Conservation (phyloP, 1,140 invertebrate species). For the Neuroterus valhalla region DNA sequence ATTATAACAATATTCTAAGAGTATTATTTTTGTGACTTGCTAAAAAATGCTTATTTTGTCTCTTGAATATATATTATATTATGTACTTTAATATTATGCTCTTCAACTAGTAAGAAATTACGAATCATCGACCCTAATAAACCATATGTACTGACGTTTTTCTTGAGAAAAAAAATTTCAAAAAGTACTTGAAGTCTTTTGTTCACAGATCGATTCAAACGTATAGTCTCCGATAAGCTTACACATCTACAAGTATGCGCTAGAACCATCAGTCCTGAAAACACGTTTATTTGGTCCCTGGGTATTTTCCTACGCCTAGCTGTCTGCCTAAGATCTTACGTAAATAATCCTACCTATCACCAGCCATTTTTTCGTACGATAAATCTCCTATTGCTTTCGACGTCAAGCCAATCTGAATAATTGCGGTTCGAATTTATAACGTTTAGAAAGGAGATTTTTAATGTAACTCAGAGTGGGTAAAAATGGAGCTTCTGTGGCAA, state of each 20-base stretch:
- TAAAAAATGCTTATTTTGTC: slow-evolving; percentile 18
- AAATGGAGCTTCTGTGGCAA: neutral
- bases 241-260: slow-evolving; percentile 67
- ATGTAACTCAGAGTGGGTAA: neutral
- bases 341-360: slow-evolving; percentile 54
- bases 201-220: slow-evolving; percentile 40
- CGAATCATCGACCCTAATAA: neutral
- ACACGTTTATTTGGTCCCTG: slow-evolving; percentile 70
- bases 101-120: neutral
- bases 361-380: slow-evolving; percentile 49
- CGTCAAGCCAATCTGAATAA: slow-evolving; percentile 28
- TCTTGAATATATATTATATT: neutral
- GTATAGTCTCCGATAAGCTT: slow-evolving; percentile 53
- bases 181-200: slow-evolving; percentile 22
- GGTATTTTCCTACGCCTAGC: slow-evolving; percentile 57
- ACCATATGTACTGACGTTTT: slow-evolving; percentile 2
- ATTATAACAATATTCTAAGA: slow-evolving; percentile 8
- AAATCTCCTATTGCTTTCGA: slow-evolving; percentile 37
- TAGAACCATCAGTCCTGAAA: slow-evolving; percentile 71
- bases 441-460: too few species aligned
- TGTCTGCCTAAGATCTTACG: slow-evolving; percentile 56
- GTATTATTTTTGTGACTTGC: slow-evolving; percentile 22
- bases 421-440: neutral
- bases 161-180: neutral
- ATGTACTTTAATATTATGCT: neutral